Evolutionary conservation across 2,113 vertebrate genomes (phyloP), one percentile per base, ranked within the genome.

Genomic region (Lanius ludovicianus): DNA sequence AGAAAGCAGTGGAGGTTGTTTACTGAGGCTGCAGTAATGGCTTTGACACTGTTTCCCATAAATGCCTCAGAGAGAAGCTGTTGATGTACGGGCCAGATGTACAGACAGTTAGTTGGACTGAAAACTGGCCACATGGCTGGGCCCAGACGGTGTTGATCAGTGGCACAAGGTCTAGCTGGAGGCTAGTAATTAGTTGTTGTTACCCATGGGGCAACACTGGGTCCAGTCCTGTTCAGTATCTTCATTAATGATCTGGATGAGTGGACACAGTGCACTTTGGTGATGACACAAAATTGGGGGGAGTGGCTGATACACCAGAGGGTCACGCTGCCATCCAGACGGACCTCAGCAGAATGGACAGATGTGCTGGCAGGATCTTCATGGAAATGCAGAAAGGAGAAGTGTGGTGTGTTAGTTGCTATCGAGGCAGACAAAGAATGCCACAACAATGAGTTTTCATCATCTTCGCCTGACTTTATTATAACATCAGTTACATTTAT

Each of bases 121-220:
- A 78, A 65, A 78, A 52, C 13, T 28, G 13, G 1, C 8, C 1
- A 0, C 37, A 28, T 10, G 24, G 3, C 27, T 81, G 59, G 9
- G 27, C 15, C 46, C 23, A 52, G 65, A 60, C 9, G 1, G 7
- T 23, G 33, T 5, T 50, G 41, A 13, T 27, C 10, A 13, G 46
- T 19, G 41, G 33, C 11, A 65, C 9, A 25, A 37, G 11, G 8
- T 46, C 28, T 50, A n/a, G 19, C 19, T 37, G 74, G 17, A 37
- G 7, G 21, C 14, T 33, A 17, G 11, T 23, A 83, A 42, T 18
- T 11, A 37, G n/a, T 0, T 0, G n/a, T 0, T 0, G 6, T 18
- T 59, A 9, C 21, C 22, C 37, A 68, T 16, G 5, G 17, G 21
- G 27, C 25, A 3, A 9, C 14, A 30, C 6, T 31, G 10, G 2